A percentile compares a stretch with the other conserved stretches of the same genome.
These are phyloP conservation scores for Peromyscus maniculatus DNA, from an alignment of 2,113 vertebrate genomes.

Conservation along the genomic window DNA sequence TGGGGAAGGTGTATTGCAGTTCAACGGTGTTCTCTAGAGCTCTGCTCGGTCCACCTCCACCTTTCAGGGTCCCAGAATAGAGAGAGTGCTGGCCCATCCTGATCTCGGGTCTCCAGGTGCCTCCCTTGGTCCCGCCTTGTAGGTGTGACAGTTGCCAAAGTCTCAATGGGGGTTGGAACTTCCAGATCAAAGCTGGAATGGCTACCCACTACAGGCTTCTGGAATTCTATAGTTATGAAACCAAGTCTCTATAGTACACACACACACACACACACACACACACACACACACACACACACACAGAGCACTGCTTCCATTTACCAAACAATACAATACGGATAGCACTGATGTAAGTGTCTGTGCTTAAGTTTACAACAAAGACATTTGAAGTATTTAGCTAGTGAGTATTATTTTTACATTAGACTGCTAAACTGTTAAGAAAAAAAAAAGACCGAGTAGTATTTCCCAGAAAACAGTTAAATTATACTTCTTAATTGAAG, in stretches of 20 bases:
- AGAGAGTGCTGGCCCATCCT: no score
- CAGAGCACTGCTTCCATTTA: not conserved
- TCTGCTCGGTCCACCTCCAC: no score
- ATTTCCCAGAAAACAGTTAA: constrained; percentile 34
- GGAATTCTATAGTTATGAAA: not conserved
- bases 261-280: not conserved
- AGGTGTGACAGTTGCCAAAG: no score
- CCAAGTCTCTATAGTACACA: not conserved
- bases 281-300: not conserved
- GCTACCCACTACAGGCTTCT: not conserved
- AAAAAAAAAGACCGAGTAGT: not conserved
- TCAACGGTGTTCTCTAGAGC: no score
- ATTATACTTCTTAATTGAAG: constrained; percentile 43
- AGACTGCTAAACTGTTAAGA: not conserved
- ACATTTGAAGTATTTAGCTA: constrained; percentile 20
- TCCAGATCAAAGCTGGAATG: no score
- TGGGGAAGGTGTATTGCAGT: no score
- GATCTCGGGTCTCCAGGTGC: no score
- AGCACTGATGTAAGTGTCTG: not conserved
- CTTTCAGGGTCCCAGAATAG: no score
- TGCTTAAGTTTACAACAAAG: constrained; percentile 16
- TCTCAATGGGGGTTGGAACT: no score
- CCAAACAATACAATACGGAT: not conserved
- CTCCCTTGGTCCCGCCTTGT: no score
- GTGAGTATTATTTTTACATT: constrained; percentile 35